phyloP scores from a whole-genome alignment of 2,113 vertebrate genomes.

The Anas platyrhynchos region DNA sequence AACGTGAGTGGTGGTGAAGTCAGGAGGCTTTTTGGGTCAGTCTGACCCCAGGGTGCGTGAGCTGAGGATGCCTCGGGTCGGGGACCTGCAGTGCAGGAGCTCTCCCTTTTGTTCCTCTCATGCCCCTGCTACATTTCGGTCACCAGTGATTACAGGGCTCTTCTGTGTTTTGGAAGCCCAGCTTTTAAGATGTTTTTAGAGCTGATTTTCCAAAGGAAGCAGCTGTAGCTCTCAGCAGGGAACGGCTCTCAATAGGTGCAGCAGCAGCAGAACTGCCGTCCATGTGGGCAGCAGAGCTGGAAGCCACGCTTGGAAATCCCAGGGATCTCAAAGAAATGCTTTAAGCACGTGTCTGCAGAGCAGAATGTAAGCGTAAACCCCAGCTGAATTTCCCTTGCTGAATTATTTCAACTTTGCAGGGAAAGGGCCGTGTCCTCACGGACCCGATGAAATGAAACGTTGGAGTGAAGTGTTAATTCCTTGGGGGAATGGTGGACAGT shows the following conservation, averaged over 20 bases:
- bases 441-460: neutral
- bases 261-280: neutral
- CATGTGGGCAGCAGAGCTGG: neutral
- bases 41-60: neutral
- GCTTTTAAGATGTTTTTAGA: neutral
- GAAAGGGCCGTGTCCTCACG: neutral
- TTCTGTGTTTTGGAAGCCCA: neutral
- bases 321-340: neutral
- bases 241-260: neutral
- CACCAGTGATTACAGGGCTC: neutral
- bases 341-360: neutral
- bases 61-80: neutral
- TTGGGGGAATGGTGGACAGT: neutral
- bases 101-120: neutral
- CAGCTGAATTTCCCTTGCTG: neutral
- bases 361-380: neutral
- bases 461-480: neutral
- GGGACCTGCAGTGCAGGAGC: too few relatives aligned
- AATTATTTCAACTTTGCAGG: neutral
- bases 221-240: neutral
- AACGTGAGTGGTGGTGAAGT: neutral
- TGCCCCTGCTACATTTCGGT: neutral
- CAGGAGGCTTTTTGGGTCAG: neutral
- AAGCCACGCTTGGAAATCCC: neutral
- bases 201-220: neutral